A percentile compares a stretch with the other conserved stretches of the same genome.
phyloP scores from a whole-genome alignment of 2,113 vertebrate genomes.

The Brachyistius frenatus region DNA sequence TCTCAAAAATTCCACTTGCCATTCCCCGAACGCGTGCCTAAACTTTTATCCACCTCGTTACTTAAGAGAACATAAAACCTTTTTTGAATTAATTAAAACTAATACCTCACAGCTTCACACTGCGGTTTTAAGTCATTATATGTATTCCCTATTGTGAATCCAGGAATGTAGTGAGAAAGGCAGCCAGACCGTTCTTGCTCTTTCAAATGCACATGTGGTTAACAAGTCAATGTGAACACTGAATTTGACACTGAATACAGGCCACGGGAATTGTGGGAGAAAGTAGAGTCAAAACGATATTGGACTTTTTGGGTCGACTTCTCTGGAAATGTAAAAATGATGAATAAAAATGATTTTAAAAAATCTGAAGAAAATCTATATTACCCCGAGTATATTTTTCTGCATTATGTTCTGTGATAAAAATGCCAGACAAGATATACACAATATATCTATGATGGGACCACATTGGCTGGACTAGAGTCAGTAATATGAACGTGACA shows the following conservation, averaged over 20 bases:
- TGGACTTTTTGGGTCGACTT: too few relatives aligned
- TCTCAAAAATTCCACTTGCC: not conserved
- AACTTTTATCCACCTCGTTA: not conserved
- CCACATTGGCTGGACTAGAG: too few relatives aligned
- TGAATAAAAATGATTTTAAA: too few relatives aligned
- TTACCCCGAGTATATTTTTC: too few relatives aligned
- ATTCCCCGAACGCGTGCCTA: not conserved
- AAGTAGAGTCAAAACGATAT: too few relatives aligned
- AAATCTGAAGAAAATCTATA: too few relatives aligned
- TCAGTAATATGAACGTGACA: not conserved
- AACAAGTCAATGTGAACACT: not conserved
- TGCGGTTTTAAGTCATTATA: constrained; percentile 13
- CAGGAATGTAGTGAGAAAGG: not conserved
- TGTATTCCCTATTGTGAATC: not conserved
- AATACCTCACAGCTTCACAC: constrained; percentile 5
- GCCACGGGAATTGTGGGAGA: not conserved
- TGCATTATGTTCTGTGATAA: too few relatives aligned
- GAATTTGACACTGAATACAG: constrained; percentile 2
- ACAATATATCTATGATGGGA: too few relatives aligned
- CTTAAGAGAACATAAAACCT: not conserved
- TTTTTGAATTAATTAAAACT: constrained; percentile 7
- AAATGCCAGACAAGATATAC: too few relatives aligned
- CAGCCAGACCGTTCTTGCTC: not conserved
- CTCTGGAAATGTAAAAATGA: too few relatives aligned
- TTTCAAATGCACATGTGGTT: not conserved